These are phyloP conservation scores for Carcharodon carcharias DNA, from an alignment of 2,797 vertebrate species.

Conservation along the genomic window DNA sequence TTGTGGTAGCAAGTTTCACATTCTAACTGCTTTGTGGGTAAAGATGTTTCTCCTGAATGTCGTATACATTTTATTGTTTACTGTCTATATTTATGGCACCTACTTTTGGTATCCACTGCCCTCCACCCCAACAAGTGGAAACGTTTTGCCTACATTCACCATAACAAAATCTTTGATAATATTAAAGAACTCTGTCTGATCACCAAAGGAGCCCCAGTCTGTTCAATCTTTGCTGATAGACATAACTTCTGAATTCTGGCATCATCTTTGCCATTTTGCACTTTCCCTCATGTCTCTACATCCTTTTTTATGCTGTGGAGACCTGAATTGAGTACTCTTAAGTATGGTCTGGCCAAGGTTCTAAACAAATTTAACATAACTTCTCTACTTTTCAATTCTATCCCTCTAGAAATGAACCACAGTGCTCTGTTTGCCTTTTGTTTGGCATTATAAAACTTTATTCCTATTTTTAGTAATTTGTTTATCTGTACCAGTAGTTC, in stretches of 20 bases:
- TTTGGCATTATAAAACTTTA: no score
- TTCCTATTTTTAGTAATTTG: no score
- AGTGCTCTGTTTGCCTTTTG: no score
- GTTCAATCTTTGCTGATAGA: neutral
- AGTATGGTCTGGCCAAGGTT: no score
- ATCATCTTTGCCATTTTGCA: neutral
- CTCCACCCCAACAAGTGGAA: neutral
- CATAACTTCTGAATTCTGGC: neutral
- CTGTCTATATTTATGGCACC: neutral
- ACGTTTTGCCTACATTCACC: neutral
- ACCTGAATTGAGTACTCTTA: neutral
- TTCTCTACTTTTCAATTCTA: no score
- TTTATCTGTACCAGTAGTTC: no score
- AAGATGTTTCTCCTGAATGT: neutral
- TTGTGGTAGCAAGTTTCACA: no score
- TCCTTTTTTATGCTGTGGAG: neutral
- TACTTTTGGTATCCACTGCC: neutral
- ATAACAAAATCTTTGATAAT: neutral
- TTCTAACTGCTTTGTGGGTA: no score
- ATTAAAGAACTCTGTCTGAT: neutral
- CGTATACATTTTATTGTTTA: neutral
- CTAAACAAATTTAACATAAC: no score
- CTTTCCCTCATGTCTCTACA: neutral
- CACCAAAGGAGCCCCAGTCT: neutral
- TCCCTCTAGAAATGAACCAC: no score